Evolutionary conservation across 2,797 vertebrate species (phyloP).

Genomic region (Tiaroga cobitis): DNA sequence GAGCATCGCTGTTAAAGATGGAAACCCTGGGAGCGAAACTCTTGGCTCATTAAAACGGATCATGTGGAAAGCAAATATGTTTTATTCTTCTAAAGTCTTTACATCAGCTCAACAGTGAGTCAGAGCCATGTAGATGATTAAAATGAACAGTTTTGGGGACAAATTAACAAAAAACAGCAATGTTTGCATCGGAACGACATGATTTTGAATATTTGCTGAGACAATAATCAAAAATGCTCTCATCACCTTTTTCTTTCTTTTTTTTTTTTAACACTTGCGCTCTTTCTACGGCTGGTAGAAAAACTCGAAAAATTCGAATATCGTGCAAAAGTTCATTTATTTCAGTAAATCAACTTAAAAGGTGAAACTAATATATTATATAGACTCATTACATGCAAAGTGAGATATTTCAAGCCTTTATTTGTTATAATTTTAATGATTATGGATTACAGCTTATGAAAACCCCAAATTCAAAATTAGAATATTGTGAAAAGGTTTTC

Average conservation of each 20-base stretch:
- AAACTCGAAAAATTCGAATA: too few relatives aligned
- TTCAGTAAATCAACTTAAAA: too few relatives aligned
- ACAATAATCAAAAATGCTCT: background rate
- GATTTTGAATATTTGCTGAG: background rate
- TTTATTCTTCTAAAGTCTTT: background rate
- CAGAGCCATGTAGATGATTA: background rate
- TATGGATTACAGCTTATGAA: too few relatives aligned
- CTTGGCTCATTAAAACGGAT: background rate
- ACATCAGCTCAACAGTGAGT: background rate
- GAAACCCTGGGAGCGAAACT: background rate
- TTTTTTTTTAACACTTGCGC: too few relatives aligned
- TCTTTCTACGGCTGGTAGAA: background rate
- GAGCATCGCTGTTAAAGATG: background rate
- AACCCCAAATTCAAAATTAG: too few relatives aligned
- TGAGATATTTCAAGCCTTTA: too few relatives aligned
- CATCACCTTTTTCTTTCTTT: background rate
- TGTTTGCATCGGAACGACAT: background rate
- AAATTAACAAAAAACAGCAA: background rate
- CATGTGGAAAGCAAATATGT: background rate
- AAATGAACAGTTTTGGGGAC: background rate
- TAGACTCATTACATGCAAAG: too few relatives aligned
- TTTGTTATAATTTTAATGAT: too few relatives aligned
- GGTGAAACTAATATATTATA: too few relatives aligned
- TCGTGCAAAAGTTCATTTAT: too few relatives aligned
- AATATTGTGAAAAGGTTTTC: too few relatives aligned